Evolutionary conservation across 2,113 vertebrate genomes (phyloP).

Genomic region (Oncorhynchus mykiss): DNA sequence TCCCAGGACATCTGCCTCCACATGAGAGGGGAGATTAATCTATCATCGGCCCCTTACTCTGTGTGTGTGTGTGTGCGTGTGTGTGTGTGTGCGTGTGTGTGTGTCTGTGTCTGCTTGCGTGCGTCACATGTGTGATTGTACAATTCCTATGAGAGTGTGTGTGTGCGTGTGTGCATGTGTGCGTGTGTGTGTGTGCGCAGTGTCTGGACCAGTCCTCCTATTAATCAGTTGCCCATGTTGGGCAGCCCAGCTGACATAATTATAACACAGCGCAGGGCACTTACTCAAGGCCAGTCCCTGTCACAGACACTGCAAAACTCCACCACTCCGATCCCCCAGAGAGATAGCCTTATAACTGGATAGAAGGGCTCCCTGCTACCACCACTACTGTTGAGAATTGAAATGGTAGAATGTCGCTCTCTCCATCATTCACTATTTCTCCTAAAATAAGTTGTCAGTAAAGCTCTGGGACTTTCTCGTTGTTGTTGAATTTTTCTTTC

Average conservation of each 20-base stretch:
- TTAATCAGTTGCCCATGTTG: constrained; percentile 83
- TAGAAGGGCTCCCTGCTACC: constrained; percentile 75
- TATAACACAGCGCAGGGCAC: constrained; percentile 85
- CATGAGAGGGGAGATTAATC: constrained; percentile 86
- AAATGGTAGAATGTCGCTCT: constrained; percentile 83
- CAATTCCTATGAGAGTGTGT: background rate
- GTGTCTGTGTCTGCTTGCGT: constrained; percentile 14
- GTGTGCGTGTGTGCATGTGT: constrained; percentile 13
- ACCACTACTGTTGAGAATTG: constrained; percentile 78
- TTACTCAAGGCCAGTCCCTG: constrained; percentile 88
- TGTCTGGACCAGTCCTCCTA: constrained; percentile 43
- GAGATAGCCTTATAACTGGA: constrained; percentile 86
- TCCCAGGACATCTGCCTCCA: constrained; percentile 89
- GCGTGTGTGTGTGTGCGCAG: constrained; percentile 15
- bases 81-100: constrained; percentile 1
- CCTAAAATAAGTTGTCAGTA: constrained; percentile 84
- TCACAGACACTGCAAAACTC: constrained; percentile 84
- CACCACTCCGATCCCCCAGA: constrained; percentile 82
- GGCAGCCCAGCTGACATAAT: constrained; percentile 87
- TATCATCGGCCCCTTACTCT: constrained; percentile 73
- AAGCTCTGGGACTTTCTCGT: constrained; percentile 72
- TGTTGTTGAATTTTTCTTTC: no score
- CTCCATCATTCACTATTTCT: constrained; percentile 80
- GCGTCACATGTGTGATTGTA: constrained; percentile 3
- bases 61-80: background rate